Percentiles rank a stretch among this genome's conserved stretches.
These are phyloP conservation scores for Drosophila prolongata DNA, from an alignment of 2,888 invertebrate species.

Conservation along the genomic window DNA sequence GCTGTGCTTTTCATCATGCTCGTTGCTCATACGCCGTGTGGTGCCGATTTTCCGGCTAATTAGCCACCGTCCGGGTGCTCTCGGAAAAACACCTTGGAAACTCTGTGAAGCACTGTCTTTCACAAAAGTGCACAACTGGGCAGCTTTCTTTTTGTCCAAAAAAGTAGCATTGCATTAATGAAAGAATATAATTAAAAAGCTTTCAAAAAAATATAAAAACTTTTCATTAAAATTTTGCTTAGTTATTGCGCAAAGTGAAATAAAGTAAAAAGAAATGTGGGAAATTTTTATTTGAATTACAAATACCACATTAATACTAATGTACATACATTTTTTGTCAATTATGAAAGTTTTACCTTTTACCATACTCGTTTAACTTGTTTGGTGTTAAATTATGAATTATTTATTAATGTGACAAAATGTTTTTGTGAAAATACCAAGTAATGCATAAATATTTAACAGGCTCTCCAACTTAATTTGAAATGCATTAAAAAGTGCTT, in stretches of 20 bases:
- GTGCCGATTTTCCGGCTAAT: conserved; percentile 54
- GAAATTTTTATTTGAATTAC: no score
- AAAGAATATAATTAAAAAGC: conserved; percentile 2
- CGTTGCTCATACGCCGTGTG: conserved; percentile 53
- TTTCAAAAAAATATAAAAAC: conserved; percentile 1
- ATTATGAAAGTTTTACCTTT: no score
- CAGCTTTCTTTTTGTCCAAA: not conserved
- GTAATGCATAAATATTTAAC: not conserved
- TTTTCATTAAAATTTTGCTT: not conserved
- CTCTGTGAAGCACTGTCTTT: conserved; percentile 1
- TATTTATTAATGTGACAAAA: conserved; percentile 9
- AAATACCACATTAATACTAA: not conserved
- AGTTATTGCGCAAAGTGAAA: not conserved
- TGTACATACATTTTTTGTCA: no score
- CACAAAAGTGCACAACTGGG: conserved; percentile 5
- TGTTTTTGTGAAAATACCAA: not conserved
- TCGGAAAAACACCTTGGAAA: not conserved
- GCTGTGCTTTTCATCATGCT: conserved; percentile 31
- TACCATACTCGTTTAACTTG: not conserved
- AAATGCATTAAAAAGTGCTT: not conserved
- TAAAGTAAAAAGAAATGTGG: not conserved
- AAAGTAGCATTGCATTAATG: not conserved
- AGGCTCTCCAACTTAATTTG: not conserved
- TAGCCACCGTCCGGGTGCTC: conserved; percentile 31
- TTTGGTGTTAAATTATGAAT: conserved; percentile 15